These are phyloP conservation scores for Andrena minutula DNA, from an alignment of 2,888 invertebrate genomes.

Conservation along the genomic window DNA sequence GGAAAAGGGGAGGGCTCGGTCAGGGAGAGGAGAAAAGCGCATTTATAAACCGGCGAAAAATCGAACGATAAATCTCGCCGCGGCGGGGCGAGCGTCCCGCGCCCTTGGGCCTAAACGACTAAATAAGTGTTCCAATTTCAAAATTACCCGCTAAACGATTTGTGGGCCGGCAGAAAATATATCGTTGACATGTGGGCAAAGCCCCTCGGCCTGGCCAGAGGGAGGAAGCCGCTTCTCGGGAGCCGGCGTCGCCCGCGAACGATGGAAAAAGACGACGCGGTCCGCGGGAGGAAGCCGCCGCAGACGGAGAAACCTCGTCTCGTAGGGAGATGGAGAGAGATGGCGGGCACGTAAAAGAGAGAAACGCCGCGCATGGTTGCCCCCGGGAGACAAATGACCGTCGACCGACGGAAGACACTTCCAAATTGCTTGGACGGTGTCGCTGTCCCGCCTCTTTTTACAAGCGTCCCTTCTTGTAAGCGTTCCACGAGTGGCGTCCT, in stretches of 20 bases:
- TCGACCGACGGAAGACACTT: constrained; percentile 77
- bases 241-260: constrained; percentile 25
- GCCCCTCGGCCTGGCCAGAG: constrained; percentile 73
- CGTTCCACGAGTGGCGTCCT: constrained; percentile 56
- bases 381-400: constrained; percentile 82
- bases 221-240: constrained; percentile 61
- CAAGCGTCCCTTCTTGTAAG: constrained; percentile 68
- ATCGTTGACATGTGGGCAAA: constrained; percentile 83
- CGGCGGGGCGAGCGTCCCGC: constrained; percentile 63
- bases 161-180: constrained; percentile 84
- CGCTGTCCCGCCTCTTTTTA: constrained; percentile 74
- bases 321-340: constrained; percentile 27
- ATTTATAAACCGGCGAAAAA: constrained; percentile 70
- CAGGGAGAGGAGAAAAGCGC: constrained; percentile 46
- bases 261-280: constrained; percentile 23
- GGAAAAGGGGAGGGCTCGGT: not conserved
- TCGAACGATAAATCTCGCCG: constrained; percentile 76
- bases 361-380: constrained; percentile 65
- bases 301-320: constrained; percentile 43
- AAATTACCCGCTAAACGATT: constrained; percentile 84
- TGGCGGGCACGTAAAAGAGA: constrained; percentile 14
- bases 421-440: constrained; percentile 76
- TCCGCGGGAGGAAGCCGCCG: constrained; percentile 15
- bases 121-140: constrained; percentile 85
- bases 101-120: constrained; percentile 83